A percentile compares a stretch with the other conserved stretches of the same genome.
Conservation (phyloP, 2,888 invertebrate genomes). For the Cordilura impudica region DNA sequence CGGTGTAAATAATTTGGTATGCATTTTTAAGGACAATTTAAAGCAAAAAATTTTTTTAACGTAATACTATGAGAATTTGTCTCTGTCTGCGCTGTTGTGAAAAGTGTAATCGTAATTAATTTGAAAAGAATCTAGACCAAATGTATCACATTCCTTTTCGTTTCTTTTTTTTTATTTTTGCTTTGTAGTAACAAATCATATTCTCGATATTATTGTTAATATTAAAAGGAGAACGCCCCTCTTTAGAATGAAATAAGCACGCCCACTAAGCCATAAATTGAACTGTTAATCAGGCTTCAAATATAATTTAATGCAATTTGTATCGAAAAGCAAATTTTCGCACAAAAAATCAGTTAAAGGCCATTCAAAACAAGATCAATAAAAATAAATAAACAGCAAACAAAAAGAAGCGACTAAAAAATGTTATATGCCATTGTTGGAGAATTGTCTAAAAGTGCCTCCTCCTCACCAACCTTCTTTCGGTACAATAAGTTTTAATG, state of each 20-base stretch:
- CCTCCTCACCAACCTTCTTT: conserved; percentile 7
- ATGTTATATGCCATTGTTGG: conserved; percentile 27
- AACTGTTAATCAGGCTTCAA: conserved; percentile 68
- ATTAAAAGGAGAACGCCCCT: conserved; percentile 57
- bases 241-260: conserved; percentile 66
- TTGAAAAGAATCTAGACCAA: conserved; percentile 56
- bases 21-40: conserved; percentile 52
- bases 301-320: conserved; percentile 66
- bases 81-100: not conserved
- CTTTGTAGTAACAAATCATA: conserved; percentile 48
- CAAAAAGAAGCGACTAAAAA: conserved; percentile 1
- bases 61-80: conserved; percentile 43
- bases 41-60: conserved; percentile 36
- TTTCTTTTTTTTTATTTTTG: conserved; percentile 13
- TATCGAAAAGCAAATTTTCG: conserved; percentile 52
- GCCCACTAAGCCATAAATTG: conserved; percentile 68
- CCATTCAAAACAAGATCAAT: conserved; percentile 20
- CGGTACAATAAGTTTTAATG: not conserved
- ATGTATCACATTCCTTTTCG: conserved; percentile 50
- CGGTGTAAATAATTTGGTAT: not conserved
- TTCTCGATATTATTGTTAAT: conserved; percentile 43
- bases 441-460: conserved; percentile 14
- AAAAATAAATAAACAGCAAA: conserved; percentile 1
- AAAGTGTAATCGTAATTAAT: conserved; percentile 53
- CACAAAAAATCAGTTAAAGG: conserved; percentile 36